phyloP scores from a whole-genome alignment of 1,140 invertebrate genomes.

The Tetramorium simillimum region DNA sequence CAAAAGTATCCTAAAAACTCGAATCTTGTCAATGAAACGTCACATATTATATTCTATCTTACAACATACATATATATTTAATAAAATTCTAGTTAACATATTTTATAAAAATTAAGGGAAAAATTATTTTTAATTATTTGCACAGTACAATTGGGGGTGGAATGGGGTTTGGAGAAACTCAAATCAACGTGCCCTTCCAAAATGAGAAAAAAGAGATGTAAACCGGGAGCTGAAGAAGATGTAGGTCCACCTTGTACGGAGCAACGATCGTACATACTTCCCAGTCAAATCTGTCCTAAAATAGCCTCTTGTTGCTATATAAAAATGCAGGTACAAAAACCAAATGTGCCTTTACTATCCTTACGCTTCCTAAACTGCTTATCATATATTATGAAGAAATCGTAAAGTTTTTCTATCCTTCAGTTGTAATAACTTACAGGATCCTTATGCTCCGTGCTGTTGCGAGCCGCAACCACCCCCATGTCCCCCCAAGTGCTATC shows the following conservation, averaged over 20 bases:
- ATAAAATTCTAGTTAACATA: not conserved
- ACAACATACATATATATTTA: not conserved
- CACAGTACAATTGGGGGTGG: conserved; percentile 28
- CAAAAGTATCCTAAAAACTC: too few species aligned
- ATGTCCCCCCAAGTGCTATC: conserved; percentile 66
- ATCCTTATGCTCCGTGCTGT: conserved; percentile 65
- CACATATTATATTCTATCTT: not conserved
- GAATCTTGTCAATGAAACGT: not conserved
- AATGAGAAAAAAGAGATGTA: conserved; percentile 34
- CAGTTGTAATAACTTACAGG: conserved; percentile 48
- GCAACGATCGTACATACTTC: not conserved
- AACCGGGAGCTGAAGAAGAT: not conserved
- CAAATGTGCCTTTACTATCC: not conserved
- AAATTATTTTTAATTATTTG: not conserved
- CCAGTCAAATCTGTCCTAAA: conserved; percentile 48
- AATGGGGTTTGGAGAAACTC: not conserved
- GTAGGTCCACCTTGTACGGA: conserved; percentile 6
- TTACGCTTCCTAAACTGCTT: not conserved
- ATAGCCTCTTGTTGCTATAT: conserved; percentile 62
- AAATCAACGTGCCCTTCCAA: conserved; percentile 56
- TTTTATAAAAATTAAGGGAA: not conserved
- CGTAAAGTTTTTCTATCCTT: not conserved
- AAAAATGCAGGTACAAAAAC: conserved; percentile 74
- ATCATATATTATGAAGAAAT: not conserved
- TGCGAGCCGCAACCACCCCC: conserved; percentile 48